Percentiles rank a stretch among this genome's conserved stretches.
phyloP scores from a whole-genome alignment of 2,888 invertebrate species.

The Amblyjoppa proteus region DNA sequence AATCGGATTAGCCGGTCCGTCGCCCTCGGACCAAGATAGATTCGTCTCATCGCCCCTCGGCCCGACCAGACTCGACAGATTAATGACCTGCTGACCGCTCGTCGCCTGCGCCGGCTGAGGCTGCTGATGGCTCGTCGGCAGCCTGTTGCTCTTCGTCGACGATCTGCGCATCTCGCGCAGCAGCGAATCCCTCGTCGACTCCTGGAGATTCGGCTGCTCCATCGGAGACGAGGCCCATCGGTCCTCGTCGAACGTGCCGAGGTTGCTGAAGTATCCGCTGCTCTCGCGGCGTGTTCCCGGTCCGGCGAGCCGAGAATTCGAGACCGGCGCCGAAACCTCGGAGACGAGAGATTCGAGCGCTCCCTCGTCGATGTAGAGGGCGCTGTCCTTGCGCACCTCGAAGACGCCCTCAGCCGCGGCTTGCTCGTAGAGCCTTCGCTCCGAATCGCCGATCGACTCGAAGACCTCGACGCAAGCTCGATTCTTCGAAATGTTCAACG shows the following conservation, averaged over 20 bases:
- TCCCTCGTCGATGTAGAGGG: conserved; percentile 76
- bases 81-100: conserved; percentile 28
- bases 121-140: conserved; percentile 33
- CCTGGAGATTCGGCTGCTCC: conserved; percentile 44
- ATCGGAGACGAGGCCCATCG: conserved; percentile 71
- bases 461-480: conserved; percentile 15
- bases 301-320: not conserved
- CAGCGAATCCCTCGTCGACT: conserved; percentile 59
- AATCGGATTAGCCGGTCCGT: not conserved
- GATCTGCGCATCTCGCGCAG: conserved; percentile 73
- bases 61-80: conserved; percentile 8
- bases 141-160: conserved; percentile 70
- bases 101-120: not conserved
- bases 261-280: conserved; percentile 80
- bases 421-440: conserved; percentile 27
- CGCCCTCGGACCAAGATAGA: conserved; percentile 15
- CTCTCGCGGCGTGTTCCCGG: conserved; percentile 78
- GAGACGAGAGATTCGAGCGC: conserved; percentile 60
- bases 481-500: conserved; percentile 15
- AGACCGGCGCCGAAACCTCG: not conserved
- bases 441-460: conserved; percentile 1
- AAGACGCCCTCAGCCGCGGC: conserved; percentile 33
- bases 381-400: conserved; percentile 78
- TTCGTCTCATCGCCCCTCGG: conserved; percentile 29
- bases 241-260: conserved; percentile 81